Percentiles rank a stretch among this genome's conserved stretches.
Conservation (phyloP, 1,140 invertebrate species). For the Callitettix versicolor region DNA sequence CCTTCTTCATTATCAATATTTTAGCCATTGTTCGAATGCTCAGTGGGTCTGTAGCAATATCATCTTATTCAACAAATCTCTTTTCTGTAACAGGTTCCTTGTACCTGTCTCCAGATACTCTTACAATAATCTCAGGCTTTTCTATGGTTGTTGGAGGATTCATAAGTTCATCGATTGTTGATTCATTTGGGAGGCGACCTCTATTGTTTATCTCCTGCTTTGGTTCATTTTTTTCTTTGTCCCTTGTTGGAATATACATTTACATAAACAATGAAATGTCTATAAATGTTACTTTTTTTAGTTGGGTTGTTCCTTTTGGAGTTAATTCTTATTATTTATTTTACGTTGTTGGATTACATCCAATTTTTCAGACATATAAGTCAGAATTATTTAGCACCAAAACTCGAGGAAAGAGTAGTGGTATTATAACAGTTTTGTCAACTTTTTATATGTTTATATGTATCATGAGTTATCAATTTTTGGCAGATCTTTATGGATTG, state of each 20-base stretch:
- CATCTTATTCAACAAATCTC: constrained; percentile 19
- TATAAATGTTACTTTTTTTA: constrained; percentile 22
- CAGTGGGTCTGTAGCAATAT: constrained; percentile 19
- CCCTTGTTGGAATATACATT: constrained; percentile 34
- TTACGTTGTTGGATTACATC: constrained; percentile 11
- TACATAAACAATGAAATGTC: constrained; percentile 31
- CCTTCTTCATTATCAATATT: constrained; percentile 19
- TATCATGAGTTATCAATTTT: constrained; percentile 19
- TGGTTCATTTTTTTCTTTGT: constrained; percentile 23
- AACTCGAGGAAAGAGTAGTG: constrained; percentile 16
- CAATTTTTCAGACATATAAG: constrained; percentile 10
- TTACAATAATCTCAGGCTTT: constrained; percentile 15
- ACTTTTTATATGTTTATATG: constrained; percentile 15
- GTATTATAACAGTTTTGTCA: constrained; percentile 16
- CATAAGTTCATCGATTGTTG: constrained; percentile 31
- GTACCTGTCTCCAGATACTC: constrained; percentile 2
- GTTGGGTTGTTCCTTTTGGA: constrained; percentile 5
- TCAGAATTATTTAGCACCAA: constrained; percentile 23
- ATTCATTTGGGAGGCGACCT: constrained; percentile 36
- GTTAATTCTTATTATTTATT: constrained; percentile 4
- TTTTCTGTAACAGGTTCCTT: constrained; percentile 6
- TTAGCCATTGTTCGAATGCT: constrained; percentile 17
- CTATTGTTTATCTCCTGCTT: constrained; percentile 38
- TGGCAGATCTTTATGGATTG: constrained; percentile 12
- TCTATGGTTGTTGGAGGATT: constrained; percentile 24